Percentiles rank a stretch among this genome's conserved stretches.
phyloP scores from a whole-genome alignment of 2,113 vertebrate genomes.

The Solenodon paradoxus region DNA sequence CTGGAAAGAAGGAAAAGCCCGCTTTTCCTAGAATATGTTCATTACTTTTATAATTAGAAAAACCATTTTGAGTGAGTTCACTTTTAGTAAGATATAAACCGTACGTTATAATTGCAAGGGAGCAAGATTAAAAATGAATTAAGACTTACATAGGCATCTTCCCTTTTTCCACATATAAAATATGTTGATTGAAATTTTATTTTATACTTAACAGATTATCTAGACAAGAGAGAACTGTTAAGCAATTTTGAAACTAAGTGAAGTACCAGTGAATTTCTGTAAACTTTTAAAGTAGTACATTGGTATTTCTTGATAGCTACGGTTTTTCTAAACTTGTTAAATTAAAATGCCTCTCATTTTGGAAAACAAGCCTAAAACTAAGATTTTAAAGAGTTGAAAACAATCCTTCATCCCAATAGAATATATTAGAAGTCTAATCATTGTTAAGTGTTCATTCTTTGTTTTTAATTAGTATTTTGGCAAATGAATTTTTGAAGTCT shows the following conservation, averaged over 20 bases:
- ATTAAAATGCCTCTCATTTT: not conserved
- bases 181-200: not conserved
- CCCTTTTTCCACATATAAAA: not conserved
- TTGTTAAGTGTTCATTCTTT: not conserved
- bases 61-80: not conserved
- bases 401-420: not conserved
- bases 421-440: not conserved
- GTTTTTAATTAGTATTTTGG: not conserved
- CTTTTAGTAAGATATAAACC: not conserved
- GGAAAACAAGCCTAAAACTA: not conserved
- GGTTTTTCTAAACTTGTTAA: not conserved
- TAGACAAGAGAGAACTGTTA: not conserved
- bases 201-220: not conserved
- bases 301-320: not conserved
- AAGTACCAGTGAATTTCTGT: not conserved
- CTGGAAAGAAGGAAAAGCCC: not conserved
- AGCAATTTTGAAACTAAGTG: not conserved
- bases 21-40: not conserved
- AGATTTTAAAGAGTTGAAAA: not conserved
- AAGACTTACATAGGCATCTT: not conserved
- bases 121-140: not conserved
- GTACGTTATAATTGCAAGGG: not conserved
- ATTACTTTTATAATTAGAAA: not conserved
- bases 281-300: not conserved
- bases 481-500: not conserved